phyloP scores from a whole-genome alignment of 2,797 vertebrate genomes.

The Myripristis murdjan region DNA sequence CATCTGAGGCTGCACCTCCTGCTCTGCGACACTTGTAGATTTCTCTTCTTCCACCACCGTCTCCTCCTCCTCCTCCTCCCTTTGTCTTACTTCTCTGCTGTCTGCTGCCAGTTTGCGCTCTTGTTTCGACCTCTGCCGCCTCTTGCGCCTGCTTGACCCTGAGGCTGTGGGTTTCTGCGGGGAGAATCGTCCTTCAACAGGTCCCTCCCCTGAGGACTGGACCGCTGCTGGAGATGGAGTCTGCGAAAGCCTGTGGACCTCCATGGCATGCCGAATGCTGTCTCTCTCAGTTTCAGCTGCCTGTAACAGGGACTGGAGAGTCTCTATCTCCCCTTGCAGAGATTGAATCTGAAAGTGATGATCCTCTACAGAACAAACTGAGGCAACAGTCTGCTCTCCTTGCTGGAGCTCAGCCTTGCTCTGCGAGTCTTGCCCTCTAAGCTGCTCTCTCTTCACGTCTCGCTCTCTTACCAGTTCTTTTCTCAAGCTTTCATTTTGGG shows the following conservation, averaged over 20 bases:
- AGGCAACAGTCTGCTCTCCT: conserved; percentile 53
- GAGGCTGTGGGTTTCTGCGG: conserved; percentile 68
- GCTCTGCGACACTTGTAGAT: conserved; percentile 79
- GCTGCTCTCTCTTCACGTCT: conserved; percentile 45
- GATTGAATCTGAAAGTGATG: conserved; percentile 73
- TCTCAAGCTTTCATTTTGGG: conserved; percentile 81
- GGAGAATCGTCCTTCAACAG: conserved; percentile 66
- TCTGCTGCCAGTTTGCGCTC: conserved; percentile 79
- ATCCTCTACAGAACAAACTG: conserved; percentile 64
- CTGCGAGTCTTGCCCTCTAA: conserved; percentile 42
- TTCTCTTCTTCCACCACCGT: conserved; percentile 65
- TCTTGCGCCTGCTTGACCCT: conserved; percentile 80
- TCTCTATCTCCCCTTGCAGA: conserved; percentile 69
- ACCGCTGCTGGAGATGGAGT: conserved; percentile 57
- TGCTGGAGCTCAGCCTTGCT: conserved; percentile 44
- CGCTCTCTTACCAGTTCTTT: conserved; percentile 64
- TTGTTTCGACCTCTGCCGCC: conserved; percentile 86
- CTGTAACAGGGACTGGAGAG: conserved; percentile 69
- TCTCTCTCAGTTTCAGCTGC: conserved; percentile 69
- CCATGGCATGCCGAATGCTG: conserved; percentile 54
- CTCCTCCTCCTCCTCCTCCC: conserved; percentile 76
- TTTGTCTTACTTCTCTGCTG: conserved; percentile 63
- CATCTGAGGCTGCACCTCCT: conserved; percentile 71
- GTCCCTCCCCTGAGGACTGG: conserved; percentile 67
- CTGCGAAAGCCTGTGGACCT: conserved; percentile 67